phyloP scores from a whole-genome alignment of 2,113 vertebrate genomes.

The Cavia porcellus region DNA sequence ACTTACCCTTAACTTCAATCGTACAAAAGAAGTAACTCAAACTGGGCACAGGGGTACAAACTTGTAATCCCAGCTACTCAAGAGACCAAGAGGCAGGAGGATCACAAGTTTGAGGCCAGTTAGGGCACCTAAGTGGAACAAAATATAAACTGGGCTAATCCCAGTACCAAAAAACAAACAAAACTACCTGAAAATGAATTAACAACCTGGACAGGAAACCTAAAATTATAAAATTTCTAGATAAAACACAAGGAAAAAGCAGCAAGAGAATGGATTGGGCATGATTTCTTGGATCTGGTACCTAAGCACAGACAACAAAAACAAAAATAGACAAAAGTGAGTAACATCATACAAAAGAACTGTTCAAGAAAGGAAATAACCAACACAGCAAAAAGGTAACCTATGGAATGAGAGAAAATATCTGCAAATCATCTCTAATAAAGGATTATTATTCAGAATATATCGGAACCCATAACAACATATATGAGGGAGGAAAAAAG shows the following conservation, averaged over 20 bases:
- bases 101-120: not conserved
- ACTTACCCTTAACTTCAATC: not conserved
- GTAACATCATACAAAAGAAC: not conserved
- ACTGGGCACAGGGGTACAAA: not conserved
- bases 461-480: not conserved
- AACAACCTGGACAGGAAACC: not conserved
- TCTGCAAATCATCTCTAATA: not conserved
- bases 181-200: not conserved
- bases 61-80: not conserved
- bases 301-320: not conserved
- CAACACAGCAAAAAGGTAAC: not conserved
- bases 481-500: not conserved
- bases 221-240: not conserved
- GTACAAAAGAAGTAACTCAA: not conserved
- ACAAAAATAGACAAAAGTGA: not conserved
- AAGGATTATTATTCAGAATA: not conserved
- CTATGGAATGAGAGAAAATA: not conserved
- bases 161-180: not conserved
- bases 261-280: not conserved
- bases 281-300: not conserved
- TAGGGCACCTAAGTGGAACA: not conserved
- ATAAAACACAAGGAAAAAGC: not conserved
- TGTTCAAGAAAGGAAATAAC: not conserved
- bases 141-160: not conserved
- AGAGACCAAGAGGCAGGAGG: not conserved